Evolutionary conservation across 2,797 vertebrate genomes (phyloP).

Genomic region (Chrysolophus pictus): DNA sequence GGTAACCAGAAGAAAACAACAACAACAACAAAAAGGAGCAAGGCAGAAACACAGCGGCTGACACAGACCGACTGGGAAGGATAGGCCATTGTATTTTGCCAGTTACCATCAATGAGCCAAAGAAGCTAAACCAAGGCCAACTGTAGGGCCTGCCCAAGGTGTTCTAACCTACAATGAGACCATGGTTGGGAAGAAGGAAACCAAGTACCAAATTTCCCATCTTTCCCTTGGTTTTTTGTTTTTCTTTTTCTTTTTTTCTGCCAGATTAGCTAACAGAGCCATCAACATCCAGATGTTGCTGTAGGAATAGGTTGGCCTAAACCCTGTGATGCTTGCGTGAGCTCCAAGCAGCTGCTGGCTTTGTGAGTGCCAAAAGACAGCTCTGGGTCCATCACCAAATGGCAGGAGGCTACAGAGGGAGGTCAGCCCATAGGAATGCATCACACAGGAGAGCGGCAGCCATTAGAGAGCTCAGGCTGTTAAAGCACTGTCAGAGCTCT

Average conservation of each 20-base stretch:
- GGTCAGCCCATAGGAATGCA: neutral
- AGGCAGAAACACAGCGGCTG: neutral
- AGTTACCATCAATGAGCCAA: neutral
- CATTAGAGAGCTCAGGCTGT: fast-evolving
- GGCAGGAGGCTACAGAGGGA: neutral
- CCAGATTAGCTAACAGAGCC: neutral
- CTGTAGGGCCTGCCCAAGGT: neutral
- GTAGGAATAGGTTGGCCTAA: neutral
- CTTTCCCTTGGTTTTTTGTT: neutral
- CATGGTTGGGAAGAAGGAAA: neutral
- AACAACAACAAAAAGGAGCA: neutral
- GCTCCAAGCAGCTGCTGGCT: neutral
- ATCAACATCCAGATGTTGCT: neutral
- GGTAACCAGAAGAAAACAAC: neutral
- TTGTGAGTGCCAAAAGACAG: neutral
- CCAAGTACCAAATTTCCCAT: neutral
- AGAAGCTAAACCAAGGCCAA: neutral
- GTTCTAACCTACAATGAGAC: neutral
- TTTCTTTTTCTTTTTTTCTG: neutral
- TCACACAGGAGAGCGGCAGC: neutral
- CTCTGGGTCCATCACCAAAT: neutral
- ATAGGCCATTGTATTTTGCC: fast-evolving
- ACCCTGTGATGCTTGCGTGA: neutral
- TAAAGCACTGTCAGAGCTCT: neutral
- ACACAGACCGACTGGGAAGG: fast-evolving